Conservation (phyloP, 2,888 invertebrate species). For the Hemaris fuciformis region DNA sequence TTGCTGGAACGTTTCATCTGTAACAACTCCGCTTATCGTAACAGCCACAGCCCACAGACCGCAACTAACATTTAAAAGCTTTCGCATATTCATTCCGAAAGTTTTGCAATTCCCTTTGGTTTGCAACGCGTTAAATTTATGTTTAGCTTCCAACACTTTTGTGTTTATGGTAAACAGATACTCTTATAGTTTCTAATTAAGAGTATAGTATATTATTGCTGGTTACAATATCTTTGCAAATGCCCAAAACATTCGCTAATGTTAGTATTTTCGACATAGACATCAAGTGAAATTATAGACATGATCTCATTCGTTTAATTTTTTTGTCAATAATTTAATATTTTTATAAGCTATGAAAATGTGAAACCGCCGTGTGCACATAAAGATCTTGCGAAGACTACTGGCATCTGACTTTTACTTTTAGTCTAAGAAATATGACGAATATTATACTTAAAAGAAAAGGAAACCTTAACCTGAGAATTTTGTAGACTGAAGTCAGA, state of each 20-base stretch:
- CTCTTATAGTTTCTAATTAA: not conserved
- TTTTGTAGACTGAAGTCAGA: not conserved
- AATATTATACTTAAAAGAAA: no score
- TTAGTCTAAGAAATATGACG: no score
- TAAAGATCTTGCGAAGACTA: no score
- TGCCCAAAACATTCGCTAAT: not conserved
- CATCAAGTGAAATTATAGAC: no score
- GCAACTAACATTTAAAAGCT: conserved; percentile 48
- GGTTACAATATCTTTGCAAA: not conserved
- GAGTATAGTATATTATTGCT: not conserved
- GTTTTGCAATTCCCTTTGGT: conserved; percentile 64
- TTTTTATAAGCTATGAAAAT: no score
- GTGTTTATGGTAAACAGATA: conserved; percentile 5
- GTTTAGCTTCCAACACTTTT: conserved; percentile 42
- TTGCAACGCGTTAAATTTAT: conserved; percentile 53
- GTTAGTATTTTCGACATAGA: not conserved
- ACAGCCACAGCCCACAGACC: conserved; percentile 27
- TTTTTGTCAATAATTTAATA: no score
- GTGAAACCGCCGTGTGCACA: no score
- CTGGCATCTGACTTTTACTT: no score
- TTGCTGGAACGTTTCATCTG: conserved; percentile 4
- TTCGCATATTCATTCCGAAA: conserved; percentile 63
- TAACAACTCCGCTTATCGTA: conserved; percentile 34
- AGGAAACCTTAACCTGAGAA: not conserved
- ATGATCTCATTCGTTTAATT: no score